Evolutionary conservation across 2,797 vertebrate species (phyloP).

Genomic region (Anas capensis): DNA sequence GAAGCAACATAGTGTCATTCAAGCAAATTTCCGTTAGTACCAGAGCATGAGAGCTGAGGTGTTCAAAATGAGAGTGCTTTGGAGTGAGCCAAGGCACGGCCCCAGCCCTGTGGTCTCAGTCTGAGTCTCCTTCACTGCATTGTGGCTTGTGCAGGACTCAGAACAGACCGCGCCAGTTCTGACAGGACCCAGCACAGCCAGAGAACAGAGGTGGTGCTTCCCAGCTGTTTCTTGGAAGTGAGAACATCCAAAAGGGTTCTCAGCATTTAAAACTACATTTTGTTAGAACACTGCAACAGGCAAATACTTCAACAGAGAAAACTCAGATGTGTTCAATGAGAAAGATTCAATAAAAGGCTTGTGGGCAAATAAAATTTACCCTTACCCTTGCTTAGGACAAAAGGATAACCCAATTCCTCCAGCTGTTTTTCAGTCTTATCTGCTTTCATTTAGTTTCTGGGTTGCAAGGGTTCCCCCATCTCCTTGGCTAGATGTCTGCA

Average conservation of each 20-base stretch:
- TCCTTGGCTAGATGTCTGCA: background rate
- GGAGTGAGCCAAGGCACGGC: background rate
- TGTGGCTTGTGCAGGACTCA: background rate
- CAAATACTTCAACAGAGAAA: background rate
- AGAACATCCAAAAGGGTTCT: slow-evolving; percentile 4
- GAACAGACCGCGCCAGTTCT: background rate
- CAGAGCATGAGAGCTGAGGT: background rate
- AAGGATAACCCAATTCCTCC: background rate
- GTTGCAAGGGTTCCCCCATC: background rate
- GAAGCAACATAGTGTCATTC: slow-evolving; percentile 26
- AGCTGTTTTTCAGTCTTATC: background rate
- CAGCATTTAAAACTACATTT: background rate
- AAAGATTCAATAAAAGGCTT: background rate
- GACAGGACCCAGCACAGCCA: background rate
- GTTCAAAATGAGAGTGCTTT: background rate
- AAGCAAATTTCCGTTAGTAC: slow-evolving; percentile 43
- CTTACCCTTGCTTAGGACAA: background rate
- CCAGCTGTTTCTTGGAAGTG: background rate
- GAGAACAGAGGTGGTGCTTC: background rate
- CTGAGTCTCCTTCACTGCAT: background rate
- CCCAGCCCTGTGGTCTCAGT: background rate
- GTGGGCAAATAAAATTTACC: background rate
- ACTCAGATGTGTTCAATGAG: background rate
- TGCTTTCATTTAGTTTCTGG: background rate
- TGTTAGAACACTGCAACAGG: slow-evolving; percentile 2